Evolutionary conservation across 2,797 vertebrate genomes (phyloP).

Genomic region (Ptychobarbus kaznakovi): DNA sequence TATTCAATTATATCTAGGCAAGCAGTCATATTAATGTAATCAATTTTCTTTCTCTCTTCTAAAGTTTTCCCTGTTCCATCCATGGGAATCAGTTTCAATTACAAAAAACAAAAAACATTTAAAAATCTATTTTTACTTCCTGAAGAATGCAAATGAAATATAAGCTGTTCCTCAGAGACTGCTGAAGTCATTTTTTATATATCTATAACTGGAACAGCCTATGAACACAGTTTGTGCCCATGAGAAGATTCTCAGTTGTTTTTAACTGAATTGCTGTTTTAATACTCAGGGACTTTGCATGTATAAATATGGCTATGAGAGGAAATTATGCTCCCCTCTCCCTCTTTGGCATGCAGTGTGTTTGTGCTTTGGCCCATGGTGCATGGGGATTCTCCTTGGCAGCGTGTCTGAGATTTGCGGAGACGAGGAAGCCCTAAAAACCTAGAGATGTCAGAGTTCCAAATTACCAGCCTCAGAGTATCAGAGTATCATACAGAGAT

Average conservation of each 20-base stretch:
- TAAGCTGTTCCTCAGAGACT: background rate
- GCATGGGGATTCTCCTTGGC: constrained; percentile 18
- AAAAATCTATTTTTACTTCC: constrained; percentile 4
- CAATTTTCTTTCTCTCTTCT: background rate
- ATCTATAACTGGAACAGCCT: background rate
- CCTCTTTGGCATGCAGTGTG: background rate
- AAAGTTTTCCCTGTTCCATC: background rate
- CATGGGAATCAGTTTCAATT: constrained; percentile 7
- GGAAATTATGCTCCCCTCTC: background rate
- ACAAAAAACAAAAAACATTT: background rate
- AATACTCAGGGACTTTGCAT: background rate
- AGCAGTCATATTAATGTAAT: background rate
- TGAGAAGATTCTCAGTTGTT: background rate
- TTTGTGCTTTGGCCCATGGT: background rate
- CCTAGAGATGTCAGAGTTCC: background rate
- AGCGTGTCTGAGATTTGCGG: constrained; percentile 3
- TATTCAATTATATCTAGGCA: background rate
- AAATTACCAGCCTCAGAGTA: constrained; percentile 11
- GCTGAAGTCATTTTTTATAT: background rate
- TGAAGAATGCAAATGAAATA: background rate
- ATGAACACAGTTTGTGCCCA: background rate
- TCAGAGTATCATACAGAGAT: background rate
- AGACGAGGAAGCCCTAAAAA: background rate
- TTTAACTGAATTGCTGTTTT: background rate
- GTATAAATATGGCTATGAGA: background rate